Evolutionary conservation across 2,113 vertebrate species (phyloP).

Genomic region (Merops nubicus): DNA sequence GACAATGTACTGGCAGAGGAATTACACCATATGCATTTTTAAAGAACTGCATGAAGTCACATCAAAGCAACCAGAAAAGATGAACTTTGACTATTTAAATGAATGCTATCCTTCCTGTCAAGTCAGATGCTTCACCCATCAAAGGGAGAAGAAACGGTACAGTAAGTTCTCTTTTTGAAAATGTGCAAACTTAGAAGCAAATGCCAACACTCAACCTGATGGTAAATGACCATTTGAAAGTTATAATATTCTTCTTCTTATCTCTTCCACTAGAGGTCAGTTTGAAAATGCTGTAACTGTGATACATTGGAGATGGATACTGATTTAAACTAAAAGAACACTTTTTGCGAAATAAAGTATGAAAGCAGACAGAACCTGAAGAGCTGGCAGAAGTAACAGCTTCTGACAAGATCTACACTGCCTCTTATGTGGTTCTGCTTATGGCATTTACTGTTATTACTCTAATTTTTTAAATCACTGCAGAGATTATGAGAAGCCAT

Average conservation of each 20-base stretch:
- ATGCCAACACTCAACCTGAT: not conserved
- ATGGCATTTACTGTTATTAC: constrained; percentile 3
- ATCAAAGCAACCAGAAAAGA: not conserved
- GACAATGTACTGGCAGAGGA: constrained; percentile 17
- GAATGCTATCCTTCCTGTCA: not conserved
- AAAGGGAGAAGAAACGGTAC: not conserved
- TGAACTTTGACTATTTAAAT: not conserved
- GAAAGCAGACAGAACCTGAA: not conserved
- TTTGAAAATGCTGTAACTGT: constrained; percentile 3
- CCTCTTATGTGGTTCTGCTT: not conserved
- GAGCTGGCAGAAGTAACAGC: not conserved
- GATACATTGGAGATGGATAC: not conserved
- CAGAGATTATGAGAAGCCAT: not conserved
- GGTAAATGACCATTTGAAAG: not conserved
- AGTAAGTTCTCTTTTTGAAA: not conserved
- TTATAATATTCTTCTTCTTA: not conserved
- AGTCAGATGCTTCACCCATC: not conserved
- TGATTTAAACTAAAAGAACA: not conserved
- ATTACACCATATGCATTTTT: not conserved
- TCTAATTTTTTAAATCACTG: constrained; percentile 15
- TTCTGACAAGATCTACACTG: not conserved
- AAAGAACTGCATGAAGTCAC: not conserved
- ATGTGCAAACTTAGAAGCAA: not conserved
- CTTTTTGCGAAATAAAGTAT: constrained; percentile 34
- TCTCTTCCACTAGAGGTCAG: constrained; percentile 23